Evolutionary conservation across 37 sponge, comb jelly and placozoan genomes (phyloP), one percentile per base, ranked within the genome.

Genomic region (Aplysina aerophoba): DNA sequence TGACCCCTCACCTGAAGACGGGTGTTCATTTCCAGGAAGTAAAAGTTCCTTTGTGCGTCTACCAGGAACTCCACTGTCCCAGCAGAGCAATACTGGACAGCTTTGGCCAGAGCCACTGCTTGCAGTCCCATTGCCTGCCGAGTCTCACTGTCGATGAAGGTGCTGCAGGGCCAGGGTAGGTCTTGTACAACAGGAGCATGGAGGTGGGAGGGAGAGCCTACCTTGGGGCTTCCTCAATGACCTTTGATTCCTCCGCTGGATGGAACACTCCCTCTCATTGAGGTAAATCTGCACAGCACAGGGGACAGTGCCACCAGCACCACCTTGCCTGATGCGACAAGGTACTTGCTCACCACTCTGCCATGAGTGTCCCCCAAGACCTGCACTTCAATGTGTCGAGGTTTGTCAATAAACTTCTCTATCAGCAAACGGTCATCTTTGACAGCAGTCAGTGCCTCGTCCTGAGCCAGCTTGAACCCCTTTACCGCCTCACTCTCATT

Each of bases 1-100:
- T 34, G 15, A n/a, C 41, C 4, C 4, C 38, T 25, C 41, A 87
- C 92, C 84, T 99, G 99, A 24, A 99, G 81, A 20, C 99, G 80
- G n/a, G 99, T 99, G 86, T 99, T 99, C 99, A 99, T 99, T 61
- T 99, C 99, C 66, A 99, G 85, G 89, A 99, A 99, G 74, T 97
- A 99, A 81, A 99, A 99, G 82, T 95, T 97, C 63, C 81, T 93
- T 61, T 87, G 83, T 21, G 90, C 85, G 80, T 99, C 99, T 24
- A 99, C 99, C 36, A 99, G 91, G 87, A 99, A 99, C 84, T 99
- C 99, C 34, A 95, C 95, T 16, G 99, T 99, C 1, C 95, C 97
- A 53, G 97, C 97, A 54, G 97, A 96, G 35, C 62, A 69, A 85
- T 98, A 98, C 16, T 92, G 56, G 17, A 98, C 99, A 71, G 95